Conservation (phyloP, 2,888 invertebrate species). For the Lasioglossum marginatum region DNA sequence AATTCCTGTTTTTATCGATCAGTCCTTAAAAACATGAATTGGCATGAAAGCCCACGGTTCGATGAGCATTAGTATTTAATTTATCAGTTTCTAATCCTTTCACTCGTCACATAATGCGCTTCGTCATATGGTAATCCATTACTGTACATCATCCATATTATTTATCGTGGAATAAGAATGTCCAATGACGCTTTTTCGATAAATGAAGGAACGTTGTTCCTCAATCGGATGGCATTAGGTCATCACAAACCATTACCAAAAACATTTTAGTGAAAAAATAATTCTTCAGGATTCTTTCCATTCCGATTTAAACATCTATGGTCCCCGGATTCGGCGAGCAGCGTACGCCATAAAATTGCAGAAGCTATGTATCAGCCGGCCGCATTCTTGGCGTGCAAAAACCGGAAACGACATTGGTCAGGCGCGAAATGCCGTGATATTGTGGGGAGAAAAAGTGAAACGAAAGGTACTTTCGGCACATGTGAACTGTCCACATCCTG, state of each 20-base stretch:
- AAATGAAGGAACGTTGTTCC: not conserved
- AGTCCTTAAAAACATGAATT: not conserved
- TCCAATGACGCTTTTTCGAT: not conserved
- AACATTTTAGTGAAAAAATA: not conserved
- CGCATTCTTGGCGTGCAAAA: not conserved
- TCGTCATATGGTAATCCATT: not conserved
- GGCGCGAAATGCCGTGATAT: not conserved
- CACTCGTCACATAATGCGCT: not conserved
- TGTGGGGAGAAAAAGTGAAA: not conserved
- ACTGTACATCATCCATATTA: not conserved
- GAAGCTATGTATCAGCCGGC: not conserved
- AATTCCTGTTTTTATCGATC: not conserved
- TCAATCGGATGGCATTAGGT: too few species aligned
- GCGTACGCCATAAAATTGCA: not conserved
- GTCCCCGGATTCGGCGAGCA: not conserved
- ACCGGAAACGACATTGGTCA: slow-evolving; percentile 36
- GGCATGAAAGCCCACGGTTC: not conserved
- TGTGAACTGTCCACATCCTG: not conserved
- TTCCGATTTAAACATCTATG: not conserved
- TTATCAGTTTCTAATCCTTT: not conserved
- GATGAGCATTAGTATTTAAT: not conserved
- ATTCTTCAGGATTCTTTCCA: not conserved
- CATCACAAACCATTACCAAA: not conserved
- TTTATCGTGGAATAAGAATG: not conserved
- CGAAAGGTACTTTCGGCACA: not conserved